Evolutionary conservation across 2,888 invertebrate species (phyloP).

Genomic region (Yponomeuta plumbellus): DNA sequence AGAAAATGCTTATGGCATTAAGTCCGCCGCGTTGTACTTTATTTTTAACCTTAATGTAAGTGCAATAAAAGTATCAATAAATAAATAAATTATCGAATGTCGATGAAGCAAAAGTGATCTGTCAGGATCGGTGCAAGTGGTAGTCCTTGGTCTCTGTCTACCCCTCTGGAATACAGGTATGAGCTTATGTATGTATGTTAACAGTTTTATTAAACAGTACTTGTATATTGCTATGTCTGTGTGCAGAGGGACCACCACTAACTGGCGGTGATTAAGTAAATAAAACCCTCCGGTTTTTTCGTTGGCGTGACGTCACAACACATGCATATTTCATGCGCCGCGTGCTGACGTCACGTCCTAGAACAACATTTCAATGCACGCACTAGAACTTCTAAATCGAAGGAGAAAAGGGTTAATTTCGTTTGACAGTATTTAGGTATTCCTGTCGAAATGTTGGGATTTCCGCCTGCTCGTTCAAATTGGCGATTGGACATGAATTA

Average conservation of each 20-base stretch:
- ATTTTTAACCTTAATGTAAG: no score
- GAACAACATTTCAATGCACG: background rate
- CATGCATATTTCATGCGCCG: slow-evolving; percentile 14
- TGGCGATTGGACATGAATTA: slow-evolving; percentile 7
- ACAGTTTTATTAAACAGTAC: no score
- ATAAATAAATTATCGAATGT: no score
- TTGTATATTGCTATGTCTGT: no score
- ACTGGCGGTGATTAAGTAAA: background rate
- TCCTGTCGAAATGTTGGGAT: background rate
- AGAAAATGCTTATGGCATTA: no score
- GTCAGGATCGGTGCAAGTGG: no score
- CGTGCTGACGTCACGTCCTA: background rate
- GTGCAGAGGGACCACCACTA: background rate
- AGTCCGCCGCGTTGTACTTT: no score
- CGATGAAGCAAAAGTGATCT: no score
- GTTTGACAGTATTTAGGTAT: background rate
- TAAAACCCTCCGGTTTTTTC: slow-evolving; percentile 6
- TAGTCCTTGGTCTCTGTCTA: no score
- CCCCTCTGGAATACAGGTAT: no score
- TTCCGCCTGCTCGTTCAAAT: slow-evolving; percentile 11
- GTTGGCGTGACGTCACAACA: background rate
- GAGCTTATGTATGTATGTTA: no score
- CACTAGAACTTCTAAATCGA: background rate
- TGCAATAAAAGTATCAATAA: no score
- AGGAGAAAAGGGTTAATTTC: background rate